A percentile compares a stretch with the other conserved stretches of the same genome.
Conservation (phyloP, 2,113 vertebrate genomes). For the Eubucco bourcierii region DNA sequence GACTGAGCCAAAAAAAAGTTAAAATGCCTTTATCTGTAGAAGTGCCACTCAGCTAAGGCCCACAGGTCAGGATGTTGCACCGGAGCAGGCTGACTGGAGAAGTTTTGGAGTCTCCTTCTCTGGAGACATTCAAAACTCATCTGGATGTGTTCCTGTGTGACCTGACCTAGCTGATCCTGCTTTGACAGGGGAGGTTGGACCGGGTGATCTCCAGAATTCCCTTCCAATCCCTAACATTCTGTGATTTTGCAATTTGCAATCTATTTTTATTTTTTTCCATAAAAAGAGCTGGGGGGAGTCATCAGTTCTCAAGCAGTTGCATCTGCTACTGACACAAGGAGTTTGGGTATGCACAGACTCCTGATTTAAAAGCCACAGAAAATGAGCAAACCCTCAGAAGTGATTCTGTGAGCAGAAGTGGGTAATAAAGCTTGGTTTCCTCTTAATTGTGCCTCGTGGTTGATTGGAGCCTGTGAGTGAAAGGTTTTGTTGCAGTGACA, state of each 20-base stretch:
- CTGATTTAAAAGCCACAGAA: not conserved
- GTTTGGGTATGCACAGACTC: not conserved
- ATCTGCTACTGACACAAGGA: not conserved
- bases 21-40: not conserved
- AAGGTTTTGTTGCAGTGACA: not conserved
- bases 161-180: no score
- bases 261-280: not conserved
- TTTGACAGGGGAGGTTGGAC: no score
- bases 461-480: not conserved
- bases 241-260: no score
- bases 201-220: no score
- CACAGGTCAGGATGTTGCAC: rapidly evolving
- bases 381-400: not conserved
- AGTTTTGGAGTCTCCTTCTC: no score
- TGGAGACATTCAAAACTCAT: no score
- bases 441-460: not conserved
- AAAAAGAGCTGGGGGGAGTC: not conserved
- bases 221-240: no score
- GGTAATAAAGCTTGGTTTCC: not conserved
- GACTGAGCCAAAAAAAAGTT: not conserved
- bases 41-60: not conserved
- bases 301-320: not conserved
- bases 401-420: not conserved
- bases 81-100: no score
- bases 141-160: no score